A percentile compares a stretch with the other conserved stretches of the same genome.
phyloP scores from a whole-genome alignment of 2,888 invertebrate species.

The Pandemis corylana region DNA sequence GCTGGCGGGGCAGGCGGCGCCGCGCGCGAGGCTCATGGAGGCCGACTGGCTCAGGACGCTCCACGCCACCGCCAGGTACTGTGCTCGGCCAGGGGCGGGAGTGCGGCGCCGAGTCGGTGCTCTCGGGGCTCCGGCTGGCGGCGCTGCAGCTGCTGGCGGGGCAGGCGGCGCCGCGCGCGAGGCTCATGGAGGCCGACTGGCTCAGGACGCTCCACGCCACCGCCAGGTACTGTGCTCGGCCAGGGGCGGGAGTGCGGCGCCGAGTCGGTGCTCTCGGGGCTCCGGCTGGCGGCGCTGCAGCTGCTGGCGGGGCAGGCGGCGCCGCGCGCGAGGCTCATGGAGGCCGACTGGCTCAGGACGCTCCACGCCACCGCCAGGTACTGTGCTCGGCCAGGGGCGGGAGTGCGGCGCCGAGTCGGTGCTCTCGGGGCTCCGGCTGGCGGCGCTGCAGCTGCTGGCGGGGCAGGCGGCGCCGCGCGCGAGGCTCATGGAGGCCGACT shows the following conservation, averaged over 20 bases:
- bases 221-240: constrained; percentile 90
- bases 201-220: constrained; percentile 91
- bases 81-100: too few relatives aligned
- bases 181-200: constrained; percentile 92
- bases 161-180: constrained; percentile 83
- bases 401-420: too few relatives aligned
- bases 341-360: constrained; percentile 92
- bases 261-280: constrained; percentile 85
- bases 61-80: constrained; percentile 91
- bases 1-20: constrained; percentile 84
- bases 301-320: constrained; percentile 86
- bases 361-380: constrained; percentile 93
- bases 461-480: too few relatives aligned
- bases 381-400: too few relatives aligned
- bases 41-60: constrained; percentile 93
- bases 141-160: constrained; percentile 89
- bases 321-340: constrained; percentile 88
- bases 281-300: constrained; percentile 88
- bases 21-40: constrained; percentile 87
- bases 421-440: too few relatives aligned
- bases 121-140: constrained; percentile 86
- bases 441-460: too few relatives aligned
- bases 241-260: too few relatives aligned
- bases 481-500: too few relatives aligned
- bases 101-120: constrained; percentile 88